Base-by-base conservation (phyloP, 2,797 vertebrate species). In the Pterois miles region DNA sequence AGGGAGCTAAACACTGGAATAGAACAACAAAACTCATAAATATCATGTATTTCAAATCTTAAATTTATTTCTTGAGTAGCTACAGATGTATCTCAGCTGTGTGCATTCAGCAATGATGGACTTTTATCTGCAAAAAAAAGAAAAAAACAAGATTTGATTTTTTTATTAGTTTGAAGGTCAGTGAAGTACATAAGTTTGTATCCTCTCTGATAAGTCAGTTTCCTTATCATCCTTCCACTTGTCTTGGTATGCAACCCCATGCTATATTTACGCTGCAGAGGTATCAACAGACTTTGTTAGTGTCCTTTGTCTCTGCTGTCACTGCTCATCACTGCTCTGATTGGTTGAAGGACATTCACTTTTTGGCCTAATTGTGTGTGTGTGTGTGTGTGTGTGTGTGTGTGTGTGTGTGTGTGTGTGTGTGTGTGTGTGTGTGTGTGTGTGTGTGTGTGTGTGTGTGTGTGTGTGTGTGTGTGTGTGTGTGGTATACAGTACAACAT, bases 251-350 rank as follows among this genome's bases (percentile, higher is more conserved):
- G 89, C 81, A 71, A 1, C 46, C 22, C 36, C 66, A 25, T 76
- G 85, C 88, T 91, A 91, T 90, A 90, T 92, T 91, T 92, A 91
- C 87, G 77, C 85, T 78, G 58, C 75, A 59, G 86, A 82, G 81
- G 78, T 82, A 85, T 87, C 82, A 82, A 56, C 85, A 84, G 60
- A 83, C 86, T 87, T 87, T 88, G 81, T 86, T 80, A 48, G 68
- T 76, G 65, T 83, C 83, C 62, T 90, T 91, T 91, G 87, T 90
- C 70, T 82, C 60, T 71, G 66, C 69, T 91, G 89, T 84, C 82
- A 69, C 50, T 66, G 53, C 68, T 84, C 79, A 79, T 89, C 86
- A 73, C 58, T 23, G 43, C 62, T 71, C 54, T 60, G 76, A 88
- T 84, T 89, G 78, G 74, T 62, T 73, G 59, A 80, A 88, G 78